phyloP scores from a whole-genome alignment of 2,888 invertebrate genomes.

The Caenorhabditis uteleia region DNA sequence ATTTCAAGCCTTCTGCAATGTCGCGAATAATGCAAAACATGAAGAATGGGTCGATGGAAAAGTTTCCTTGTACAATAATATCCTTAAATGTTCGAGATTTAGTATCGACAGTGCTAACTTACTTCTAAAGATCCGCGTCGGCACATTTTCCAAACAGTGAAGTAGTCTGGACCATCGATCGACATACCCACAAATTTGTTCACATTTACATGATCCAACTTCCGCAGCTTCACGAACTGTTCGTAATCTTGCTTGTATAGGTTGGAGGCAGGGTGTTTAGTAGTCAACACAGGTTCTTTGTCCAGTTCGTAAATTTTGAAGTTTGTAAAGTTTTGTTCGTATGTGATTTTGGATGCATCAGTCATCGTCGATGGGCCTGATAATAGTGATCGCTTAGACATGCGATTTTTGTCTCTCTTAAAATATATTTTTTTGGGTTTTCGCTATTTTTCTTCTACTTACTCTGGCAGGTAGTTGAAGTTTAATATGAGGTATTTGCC shows the following conservation, averaged over 20 bases:
- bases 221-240: slow-evolving; percentile 46
- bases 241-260: slow-evolving; percentile 39
- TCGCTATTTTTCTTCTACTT: not conserved
- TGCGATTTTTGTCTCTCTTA: slow-evolving; percentile 18
- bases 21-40: slow-evolving; percentile 54
- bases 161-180: slow-evolving; percentile 53
- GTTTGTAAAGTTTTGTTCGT: slow-evolving; percentile 32
- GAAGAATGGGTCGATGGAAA: slow-evolving; percentile 58
- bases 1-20: slow-evolving; percentile 51
- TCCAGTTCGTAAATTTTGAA: slow-evolving; percentile 37
- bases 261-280: slow-evolving; percentile 37
- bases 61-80: slow-evolving; percentile 50
- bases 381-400: slow-evolving; percentile 46
- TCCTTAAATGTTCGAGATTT: slow-evolving; percentile 21
- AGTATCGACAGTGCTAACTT: not conserved
- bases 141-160: slow-evolving; percentile 64
- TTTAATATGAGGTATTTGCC: slow-evolving; percentile 41
- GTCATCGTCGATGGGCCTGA: slow-evolving; percentile 46
- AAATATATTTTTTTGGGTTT: not conserved
- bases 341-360: slow-evolving; percentile 41
- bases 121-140: slow-evolving; percentile 50
- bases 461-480: slow-evolving; percentile 30
- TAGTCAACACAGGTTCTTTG: slow-evolving; percentile 46
- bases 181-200: slow-evolving; percentile 65
- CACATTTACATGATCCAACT: slow-evolving; percentile 65